Conservation (phyloP, 2,797 vertebrate genomes). For the Parauchenoglanis ngamensis region DNA sequence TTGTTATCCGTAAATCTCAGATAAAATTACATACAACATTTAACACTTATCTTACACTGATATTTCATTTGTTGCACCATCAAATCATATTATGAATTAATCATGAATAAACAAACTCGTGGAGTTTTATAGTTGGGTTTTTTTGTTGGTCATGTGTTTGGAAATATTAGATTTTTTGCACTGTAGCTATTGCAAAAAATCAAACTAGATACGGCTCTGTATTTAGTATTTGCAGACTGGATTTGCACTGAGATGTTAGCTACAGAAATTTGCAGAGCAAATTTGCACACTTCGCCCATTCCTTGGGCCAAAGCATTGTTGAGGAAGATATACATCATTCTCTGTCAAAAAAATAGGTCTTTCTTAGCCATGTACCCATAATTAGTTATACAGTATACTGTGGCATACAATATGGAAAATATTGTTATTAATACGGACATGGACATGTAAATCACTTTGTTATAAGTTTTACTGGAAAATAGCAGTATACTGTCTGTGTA, state of each 20-base stretch:
- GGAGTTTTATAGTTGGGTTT: neutral
- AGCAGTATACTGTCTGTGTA: neutral
- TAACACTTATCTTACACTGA: slow-evolving; percentile 11
- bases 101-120: slow-evolving; percentile 20
- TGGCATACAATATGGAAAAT: neutral
- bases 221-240: neutral
- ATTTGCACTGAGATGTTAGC: neutral
- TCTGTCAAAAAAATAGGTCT: neutral
- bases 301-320: neutral
- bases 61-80: slow-evolving; percentile 5
- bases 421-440: neutral
- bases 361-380: neutral
- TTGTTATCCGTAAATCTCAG: slow-evolving; percentile 9
- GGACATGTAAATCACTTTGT: neutral
- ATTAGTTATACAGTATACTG: neutral
- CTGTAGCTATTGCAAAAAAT: neutral
- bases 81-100: slow-evolving; percentile 7
- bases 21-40: neutral
- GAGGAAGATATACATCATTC: neutral
- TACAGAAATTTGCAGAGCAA: neutral
- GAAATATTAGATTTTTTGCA: slow-evolving; percentile 5
- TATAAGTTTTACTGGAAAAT: neutral
- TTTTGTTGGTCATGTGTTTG: neutral
- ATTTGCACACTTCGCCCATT: neutral
- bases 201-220: neutral